Evolutionary conservation across 2,113 vertebrate genomes (phyloP).

Genomic region (Apteryx owenii): DNA sequence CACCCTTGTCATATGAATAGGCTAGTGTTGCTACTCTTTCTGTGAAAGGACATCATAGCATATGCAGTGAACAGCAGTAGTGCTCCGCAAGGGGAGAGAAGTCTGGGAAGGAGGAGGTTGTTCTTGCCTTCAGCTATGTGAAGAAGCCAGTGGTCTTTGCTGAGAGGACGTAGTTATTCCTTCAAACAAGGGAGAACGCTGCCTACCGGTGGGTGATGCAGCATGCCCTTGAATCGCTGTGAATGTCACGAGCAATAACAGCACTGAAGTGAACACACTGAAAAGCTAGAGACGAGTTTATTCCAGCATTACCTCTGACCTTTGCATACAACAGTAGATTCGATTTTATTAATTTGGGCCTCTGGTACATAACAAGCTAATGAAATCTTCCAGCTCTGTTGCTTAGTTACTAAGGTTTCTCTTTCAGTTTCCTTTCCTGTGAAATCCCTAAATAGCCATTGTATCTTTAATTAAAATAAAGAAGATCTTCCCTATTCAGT

Average conservation of each 20-base stretch:
- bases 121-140: neutral
- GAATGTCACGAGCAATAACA: neutral
- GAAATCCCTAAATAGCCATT: neutral
- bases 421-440: neutral
- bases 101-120: neutral
- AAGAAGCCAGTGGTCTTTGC: neutral
- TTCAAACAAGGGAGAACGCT: neutral
- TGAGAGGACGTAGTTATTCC: neutral
- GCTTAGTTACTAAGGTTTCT: neutral
- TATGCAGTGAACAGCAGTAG: too few species aligned
- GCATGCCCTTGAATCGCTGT: neutral
- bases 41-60: neutral
- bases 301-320: neutral
- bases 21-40: neutral
- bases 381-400: neutral
- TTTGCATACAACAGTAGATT: neutral
- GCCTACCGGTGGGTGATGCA: neutral
- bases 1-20: neutral
- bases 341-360: neutral
- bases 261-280: neutral
- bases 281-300: neutral
- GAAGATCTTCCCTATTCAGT: neutral
- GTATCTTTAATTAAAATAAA: neutral
- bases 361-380: neutral
- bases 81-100: neutral